Conservation (phyloP, 2,113 vertebrate species). For the Bufo gargarizans region DNA sequence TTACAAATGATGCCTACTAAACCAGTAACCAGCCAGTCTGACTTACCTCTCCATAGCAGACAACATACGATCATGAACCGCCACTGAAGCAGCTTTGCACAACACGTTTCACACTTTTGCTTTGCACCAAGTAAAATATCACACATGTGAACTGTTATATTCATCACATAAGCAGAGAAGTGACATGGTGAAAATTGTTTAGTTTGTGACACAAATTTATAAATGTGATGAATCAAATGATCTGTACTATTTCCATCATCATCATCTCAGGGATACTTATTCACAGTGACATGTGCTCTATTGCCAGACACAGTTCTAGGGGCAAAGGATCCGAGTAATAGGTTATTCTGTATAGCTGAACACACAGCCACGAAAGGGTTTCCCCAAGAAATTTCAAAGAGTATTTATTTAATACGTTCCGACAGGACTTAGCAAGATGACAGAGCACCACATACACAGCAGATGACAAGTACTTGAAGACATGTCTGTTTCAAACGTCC, state of each 20-base stretch:
- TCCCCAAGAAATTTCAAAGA: constrained; percentile 62
- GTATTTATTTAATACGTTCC: constrained; percentile 56
- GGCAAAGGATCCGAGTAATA: constrained; percentile 45
- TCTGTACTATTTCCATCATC: constrained; percentile 4
- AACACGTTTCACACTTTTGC: background rate
- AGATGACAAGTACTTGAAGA: constrained; percentile 24
- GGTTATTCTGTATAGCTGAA: constrained; percentile 50
- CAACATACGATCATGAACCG: background rate
- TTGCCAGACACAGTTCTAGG: constrained; percentile 39
- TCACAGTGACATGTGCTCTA: constrained; percentile 20
- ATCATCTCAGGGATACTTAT: constrained; percentile 4
- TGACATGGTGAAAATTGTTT: background rate
- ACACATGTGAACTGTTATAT: background rate
- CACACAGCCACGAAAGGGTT: constrained; percentile 47
- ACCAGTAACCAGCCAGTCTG: no score
- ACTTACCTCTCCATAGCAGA: background rate
- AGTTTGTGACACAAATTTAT: constrained; percentile 4
- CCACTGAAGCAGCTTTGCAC: background rate
- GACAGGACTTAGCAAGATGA: constrained; percentile 63
- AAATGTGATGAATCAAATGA: constrained; percentile 30
- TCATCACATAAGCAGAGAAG: background rate
- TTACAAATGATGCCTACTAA: no score
- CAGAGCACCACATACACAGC: constrained; percentile 52
- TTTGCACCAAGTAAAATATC: background rate
- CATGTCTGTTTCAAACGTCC: constrained; percentile 9